Evolutionary conservation across 2,113 vertebrate species (phyloP).

Genomic region (Rhea americana): DNA sequence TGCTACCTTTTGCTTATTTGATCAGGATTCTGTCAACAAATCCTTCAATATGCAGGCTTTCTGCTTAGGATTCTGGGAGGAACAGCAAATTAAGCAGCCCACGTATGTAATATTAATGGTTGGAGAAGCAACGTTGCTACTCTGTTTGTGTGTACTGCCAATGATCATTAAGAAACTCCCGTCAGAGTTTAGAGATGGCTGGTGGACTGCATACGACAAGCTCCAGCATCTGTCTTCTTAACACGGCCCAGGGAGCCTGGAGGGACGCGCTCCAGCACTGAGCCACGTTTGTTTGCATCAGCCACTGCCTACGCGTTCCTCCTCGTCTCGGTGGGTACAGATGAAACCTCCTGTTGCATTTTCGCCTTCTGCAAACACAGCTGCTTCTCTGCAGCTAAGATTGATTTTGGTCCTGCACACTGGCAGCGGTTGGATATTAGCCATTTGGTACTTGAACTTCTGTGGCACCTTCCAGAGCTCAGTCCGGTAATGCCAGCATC

Average conservation of each 20-base stretch:
- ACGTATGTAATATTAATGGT: slow-evolving; percentile 45
- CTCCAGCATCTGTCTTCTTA: neutral
- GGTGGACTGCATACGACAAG: neutral
- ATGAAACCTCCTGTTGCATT: neutral
- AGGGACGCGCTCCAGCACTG: accelerated
- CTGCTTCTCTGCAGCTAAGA: accelerated
- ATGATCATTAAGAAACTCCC: neutral
- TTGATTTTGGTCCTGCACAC: neutral
- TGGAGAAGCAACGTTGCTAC: neutral
- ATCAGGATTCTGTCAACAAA: slow-evolving; percentile 50
- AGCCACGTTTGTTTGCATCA: accelerated
- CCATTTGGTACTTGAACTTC: neutral
- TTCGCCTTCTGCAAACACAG: neutral
- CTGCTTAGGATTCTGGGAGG: neutral
- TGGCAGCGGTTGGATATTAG: neutral
- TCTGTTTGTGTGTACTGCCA: slow-evolving; percentile 33
- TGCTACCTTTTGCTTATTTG: slow-evolving; percentile 6
- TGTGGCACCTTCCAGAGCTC: neutral
- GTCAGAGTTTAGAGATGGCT: neutral
- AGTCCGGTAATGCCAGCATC: accelerated
- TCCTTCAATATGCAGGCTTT: slow-evolving; percentile 50
- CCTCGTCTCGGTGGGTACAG: neutral
- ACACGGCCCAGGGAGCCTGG: neutral
- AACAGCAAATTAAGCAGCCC: slow-evolving; percentile 22
- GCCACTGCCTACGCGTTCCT: neutral